Base-by-base conservation (phyloP, 2,888 invertebrate species). In the Netelia virgata region DNA sequence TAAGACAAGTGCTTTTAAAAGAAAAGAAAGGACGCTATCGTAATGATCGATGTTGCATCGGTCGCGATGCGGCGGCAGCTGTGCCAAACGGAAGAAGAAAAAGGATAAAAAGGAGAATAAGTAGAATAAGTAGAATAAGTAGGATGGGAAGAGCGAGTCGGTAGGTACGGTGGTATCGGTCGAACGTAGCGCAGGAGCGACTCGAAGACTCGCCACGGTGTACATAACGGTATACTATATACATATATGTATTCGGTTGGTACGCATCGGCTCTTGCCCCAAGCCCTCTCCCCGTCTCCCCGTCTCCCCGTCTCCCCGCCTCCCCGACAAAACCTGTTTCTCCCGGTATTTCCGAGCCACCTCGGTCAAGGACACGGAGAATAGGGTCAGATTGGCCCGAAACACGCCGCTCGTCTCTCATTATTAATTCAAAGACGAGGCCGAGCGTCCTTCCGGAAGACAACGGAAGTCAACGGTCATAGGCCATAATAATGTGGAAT, bases 341-440 rank as follows among this genome's bases (percentile, higher is more conserved):
- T 47, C 74, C 85, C 76, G 85, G 88, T 87, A 88, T 88, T 90
- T 88, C 88, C 61, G 86, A 85, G 88, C 86, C 88, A 89, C 89
- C 91, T 92, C 92, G 92, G 92, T 92, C 92, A 92, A 92, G 92
- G 92, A 92, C 92, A 92, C 89, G 50, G 77, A 76, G 85, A 92
- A 92, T 88, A 88, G 87, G 92, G 92, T 91, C 92, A 91, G 86
- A 85, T 87, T 88, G 87, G 84, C 81, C 89, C 78, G 85, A 88
- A 88, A 75, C 23, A 28, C 74, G 59, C 76, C 73, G 14, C 50
- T 79, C 83, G 16, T 41, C 43, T 8, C 28, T 14, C 43, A 11
- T 68, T 76, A 61, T 69, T 78, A 69, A 63, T 55, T 63, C 63
- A 41, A 70, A 50, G 53, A 16, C 53, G 53, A n/a, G 53, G 16